Conservation (phyloP, 2,888 invertebrate species). For the Rotaria sp. region DNA sequence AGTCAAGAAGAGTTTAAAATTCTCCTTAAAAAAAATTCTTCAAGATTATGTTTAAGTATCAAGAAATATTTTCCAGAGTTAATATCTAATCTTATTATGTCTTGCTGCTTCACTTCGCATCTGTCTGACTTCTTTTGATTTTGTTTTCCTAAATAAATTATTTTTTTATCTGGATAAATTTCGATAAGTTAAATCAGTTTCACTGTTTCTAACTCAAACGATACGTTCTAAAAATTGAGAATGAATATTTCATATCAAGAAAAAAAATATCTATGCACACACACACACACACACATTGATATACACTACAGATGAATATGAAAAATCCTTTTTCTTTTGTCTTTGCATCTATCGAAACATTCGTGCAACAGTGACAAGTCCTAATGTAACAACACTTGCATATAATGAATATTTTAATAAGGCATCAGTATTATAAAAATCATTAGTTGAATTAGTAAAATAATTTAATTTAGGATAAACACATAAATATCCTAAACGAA, state of each 20-base stretch:
- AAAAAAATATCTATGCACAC: not conserved
- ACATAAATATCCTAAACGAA: conserved; percentile 4
- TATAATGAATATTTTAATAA: conserved; percentile 30
- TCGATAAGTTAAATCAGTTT: not conserved
- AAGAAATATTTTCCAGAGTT: too few relatives aligned
- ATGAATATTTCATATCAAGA: not conserved
- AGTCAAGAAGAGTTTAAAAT: too few relatives aligned
- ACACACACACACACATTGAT: not conserved
- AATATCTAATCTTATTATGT: too few relatives aligned
- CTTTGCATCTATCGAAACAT: conserved; percentile 18
- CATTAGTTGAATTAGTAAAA: not conserved
- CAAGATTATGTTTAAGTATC: too few relatives aligned
- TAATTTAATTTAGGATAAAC: conserved; percentile 13
- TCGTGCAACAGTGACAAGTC: conserved; percentile 11
- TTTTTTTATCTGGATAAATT: not conserved
- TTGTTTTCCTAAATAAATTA: too few relatives aligned
- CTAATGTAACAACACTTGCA: conserved; percentile 25
- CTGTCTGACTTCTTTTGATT: too few relatives aligned
- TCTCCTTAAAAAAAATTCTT: too few relatives aligned
- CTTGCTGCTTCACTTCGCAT: too few relatives aligned
- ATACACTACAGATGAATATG: not conserved
- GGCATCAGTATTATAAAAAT: conserved; percentile 5
- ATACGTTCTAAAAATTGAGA: not conserved
- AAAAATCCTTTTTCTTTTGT: not conserved
- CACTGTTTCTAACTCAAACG: not conserved